A percentile compares a stretch with the other conserved stretches of the same genome.
phyloP scores from a whole-genome alignment of 2,888 invertebrate genomes.

The Drosophila mimetica region DNA sequence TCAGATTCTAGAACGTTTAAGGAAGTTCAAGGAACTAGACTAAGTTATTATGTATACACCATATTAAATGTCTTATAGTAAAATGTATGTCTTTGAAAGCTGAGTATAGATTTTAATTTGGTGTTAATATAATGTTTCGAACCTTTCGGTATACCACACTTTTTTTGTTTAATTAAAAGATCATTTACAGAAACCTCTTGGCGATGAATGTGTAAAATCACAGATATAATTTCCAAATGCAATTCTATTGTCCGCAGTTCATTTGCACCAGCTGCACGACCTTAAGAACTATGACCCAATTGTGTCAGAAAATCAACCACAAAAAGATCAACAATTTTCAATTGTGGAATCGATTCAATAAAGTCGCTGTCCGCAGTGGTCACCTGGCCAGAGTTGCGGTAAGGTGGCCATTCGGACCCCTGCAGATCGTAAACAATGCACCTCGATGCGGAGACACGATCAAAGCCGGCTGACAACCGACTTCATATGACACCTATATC shows the following conservation, averaged over 20 bases:
- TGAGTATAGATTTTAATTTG: background rate
- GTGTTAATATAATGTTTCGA: too few species aligned
- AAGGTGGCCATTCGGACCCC: conserved; percentile 24
- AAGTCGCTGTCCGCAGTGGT: conserved; percentile 28
- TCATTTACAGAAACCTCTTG: background rate
- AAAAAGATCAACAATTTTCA: conserved; percentile 27
- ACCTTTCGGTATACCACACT: too few species aligned
- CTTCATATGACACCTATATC: conserved; percentile 36
- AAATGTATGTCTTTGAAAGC: conserved; percentile 60
- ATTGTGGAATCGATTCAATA: conserved; percentile 32
- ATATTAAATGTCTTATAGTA: background rate
- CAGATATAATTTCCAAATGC: background rate
- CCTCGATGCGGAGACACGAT: conserved; percentile 17
- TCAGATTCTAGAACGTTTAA: background rate
- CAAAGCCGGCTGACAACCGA: conserved; percentile 20
- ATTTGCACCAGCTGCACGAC: conserved; percentile 34
- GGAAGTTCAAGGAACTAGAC: background rate
- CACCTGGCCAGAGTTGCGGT: conserved; percentile 30
- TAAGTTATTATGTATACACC: background rate
- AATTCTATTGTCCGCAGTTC: conserved; percentile 8
- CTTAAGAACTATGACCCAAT: conserved; percentile 37
- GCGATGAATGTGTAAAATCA: background rate
- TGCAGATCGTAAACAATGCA: conserved; percentile 28
- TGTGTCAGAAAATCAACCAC: conserved; percentile 36
- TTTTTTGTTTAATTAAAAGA: background rate